A percentile compares a stretch with the other conserved stretches of the same genome.
These are phyloP conservation scores for Tichodroma muraria DNA, from an alignment of 2,113 vertebrate species.

Conservation along the genomic window DNA sequence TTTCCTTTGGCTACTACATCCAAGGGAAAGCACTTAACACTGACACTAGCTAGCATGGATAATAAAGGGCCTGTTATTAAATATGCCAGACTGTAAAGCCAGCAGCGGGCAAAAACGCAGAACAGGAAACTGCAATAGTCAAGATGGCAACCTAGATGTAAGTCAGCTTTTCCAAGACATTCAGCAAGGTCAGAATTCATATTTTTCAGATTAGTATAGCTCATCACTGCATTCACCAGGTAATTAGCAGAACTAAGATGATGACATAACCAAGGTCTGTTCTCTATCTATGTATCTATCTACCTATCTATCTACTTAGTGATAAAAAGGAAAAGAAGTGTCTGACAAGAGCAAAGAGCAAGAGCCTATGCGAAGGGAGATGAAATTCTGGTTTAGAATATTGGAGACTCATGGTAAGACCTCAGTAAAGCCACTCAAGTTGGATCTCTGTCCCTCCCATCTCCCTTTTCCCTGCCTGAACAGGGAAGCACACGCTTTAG, in stretches of 20 bases:
- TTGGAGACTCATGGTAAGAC: background rate
- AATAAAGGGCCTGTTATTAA: constrained; percentile 40
- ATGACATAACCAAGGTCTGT: background rate
- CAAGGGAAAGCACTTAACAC: constrained; percentile 19
- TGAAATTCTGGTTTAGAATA: background rate
- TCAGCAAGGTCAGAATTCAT: background rate
- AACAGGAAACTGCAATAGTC: background rate
- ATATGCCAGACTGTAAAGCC: background rate
- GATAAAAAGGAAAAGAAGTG: background rate
- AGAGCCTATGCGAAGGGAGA: background rate
- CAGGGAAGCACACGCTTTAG: background rate
- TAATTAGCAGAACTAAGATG: background rate
- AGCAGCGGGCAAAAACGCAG: background rate
- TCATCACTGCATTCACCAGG: background rate
- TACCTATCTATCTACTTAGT: background rate
- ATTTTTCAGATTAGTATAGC: background rate
- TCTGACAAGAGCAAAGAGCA: background rate
- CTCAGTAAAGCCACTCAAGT: background rate
- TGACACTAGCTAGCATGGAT: background rate
- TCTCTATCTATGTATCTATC: background rate
- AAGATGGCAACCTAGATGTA: background rate
- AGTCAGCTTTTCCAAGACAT: background rate
- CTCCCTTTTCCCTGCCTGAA: background rate
- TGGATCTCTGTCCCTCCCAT: background rate
- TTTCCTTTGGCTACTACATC: background rate